Conservation (phyloP, 2,113 vertebrate genomes). For the Bubo scandiacus region DNA sequence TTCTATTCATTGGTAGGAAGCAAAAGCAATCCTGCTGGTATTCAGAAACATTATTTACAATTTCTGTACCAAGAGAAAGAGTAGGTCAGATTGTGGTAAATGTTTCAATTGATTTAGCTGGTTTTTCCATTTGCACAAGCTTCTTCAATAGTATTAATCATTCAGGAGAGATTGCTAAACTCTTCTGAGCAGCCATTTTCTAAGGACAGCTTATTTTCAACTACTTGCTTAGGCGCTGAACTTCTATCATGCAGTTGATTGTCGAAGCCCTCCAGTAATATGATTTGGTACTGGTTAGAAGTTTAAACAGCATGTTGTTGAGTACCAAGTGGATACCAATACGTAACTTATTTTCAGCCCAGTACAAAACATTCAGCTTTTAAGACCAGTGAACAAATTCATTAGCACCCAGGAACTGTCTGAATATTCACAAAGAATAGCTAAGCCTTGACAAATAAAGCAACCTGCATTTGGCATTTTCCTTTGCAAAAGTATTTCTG, state of each 20-base stretch:
- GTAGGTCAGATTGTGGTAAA: not conserved
- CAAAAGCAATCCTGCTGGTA: slow-evolving; percentile 26
- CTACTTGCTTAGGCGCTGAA: not conserved
- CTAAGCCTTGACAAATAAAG: not conserved
- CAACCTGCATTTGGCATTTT: slow-evolving; percentile 16
- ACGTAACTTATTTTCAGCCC: not conserved
- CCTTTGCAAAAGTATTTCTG: slow-evolving; percentile 9
- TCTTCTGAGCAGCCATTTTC: slow-evolving; percentile 3
- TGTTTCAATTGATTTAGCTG: slow-evolving; percentile 3
- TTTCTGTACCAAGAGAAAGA: slow-evolving; percentile 22
- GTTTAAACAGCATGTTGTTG: not conserved
- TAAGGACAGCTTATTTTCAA: not conserved
- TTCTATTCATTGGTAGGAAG: slow-evolving; percentile 1
- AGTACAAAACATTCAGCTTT: not conserved
- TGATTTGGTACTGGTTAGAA: not conserved
- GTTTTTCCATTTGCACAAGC: not conserved
- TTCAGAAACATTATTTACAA: slow-evolving; percentile 38
- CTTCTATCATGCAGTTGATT: not conserved
- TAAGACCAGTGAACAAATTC: not conserved
- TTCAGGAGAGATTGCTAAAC: not conserved
- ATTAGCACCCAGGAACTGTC: not conserved
- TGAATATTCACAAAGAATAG: not conserved
- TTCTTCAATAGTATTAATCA: slow-evolving; percentile 20
- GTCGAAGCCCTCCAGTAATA: not conserved
- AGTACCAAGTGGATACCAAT: not conserved